phyloP scores from a whole-genome alignment of 2,888 invertebrate species.

The Platycnemis pennipes region DNA sequence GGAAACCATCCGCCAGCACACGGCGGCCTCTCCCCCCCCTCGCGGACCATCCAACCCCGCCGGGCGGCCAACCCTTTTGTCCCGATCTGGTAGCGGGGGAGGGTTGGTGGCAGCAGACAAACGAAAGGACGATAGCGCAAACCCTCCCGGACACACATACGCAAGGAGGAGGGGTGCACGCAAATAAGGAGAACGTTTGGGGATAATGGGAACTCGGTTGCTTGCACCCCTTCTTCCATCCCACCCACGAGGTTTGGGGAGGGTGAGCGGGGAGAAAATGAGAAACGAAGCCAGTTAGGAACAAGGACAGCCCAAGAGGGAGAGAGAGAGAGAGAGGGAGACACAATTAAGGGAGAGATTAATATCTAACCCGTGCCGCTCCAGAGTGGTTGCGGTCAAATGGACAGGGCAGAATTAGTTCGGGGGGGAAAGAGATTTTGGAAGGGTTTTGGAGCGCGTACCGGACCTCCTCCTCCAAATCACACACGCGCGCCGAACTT shows the following conservation, averaged over 20 bases:
- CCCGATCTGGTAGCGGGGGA: not conserved
- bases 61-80: not conserved
- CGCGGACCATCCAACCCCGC: not conserved
- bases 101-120: not conserved
- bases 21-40: not conserved
- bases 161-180: not conserved
- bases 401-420: constrained; percentile 19
- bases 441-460: not conserved
- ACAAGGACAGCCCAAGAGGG: not conserved
- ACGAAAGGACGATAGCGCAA: not conserved
- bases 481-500: too few relatives aligned
- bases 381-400: constrained; percentile 21
- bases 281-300: constrained; percentile 39
- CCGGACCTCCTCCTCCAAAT: too few relatives aligned
- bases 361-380: constrained; percentile 22
- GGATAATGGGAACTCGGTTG: not conserved
- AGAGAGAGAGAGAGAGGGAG: constrained; percentile 16
- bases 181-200: not conserved
- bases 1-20: not conserved
- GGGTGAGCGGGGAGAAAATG: not conserved
- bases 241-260: not conserved
- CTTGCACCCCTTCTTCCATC: not conserved
- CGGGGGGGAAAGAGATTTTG: not conserved
- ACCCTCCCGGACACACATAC: not conserved
- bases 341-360: constrained; percentile 26